Evolutionary conservation across 2,888 invertebrate genomes (phyloP), one percentile per base, ranked within the genome.

Genomic region (Lasioglossum villosulum): DNA sequence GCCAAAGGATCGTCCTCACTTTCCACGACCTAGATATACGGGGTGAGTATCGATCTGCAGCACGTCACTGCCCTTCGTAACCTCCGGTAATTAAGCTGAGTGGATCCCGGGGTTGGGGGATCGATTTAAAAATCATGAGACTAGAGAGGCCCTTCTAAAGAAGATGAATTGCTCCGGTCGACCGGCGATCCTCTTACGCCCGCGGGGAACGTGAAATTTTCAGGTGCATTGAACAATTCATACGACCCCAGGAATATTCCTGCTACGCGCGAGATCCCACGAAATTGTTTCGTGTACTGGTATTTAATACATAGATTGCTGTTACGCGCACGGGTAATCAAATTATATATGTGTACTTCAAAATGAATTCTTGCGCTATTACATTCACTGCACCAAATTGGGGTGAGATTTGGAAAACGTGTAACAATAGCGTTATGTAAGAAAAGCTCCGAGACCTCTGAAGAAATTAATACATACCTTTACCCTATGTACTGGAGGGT

Each of bases 11-110:
- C 79, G 95, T 96, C 87, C 94, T 97, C 75, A 96, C 96, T 0
- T 95, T 98, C 52, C 95, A 97, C 90, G 97, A 98, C 94, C 96
- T 97, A 86, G 96, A 97, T 84, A 96, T 97, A 91, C 96, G 97
- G 93, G 96, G 97, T 97, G 95, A 96, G 96, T 95, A 82, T 82
- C 78, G 66, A 80, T 75, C 72, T 30, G 39, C 14, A 10, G 27
- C 59, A 52, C 52, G 23, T 16, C 27, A 14, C 27, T 59, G 59
- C 59, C 27, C 59, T 59, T 59, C 59, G n/a, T 34, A 42, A 16
- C n/a, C 70, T 66, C n/a, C 12, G 16, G n/a, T 12, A 81, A 81
- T 83, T 75, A 73, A 68, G n/a, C 34, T 23, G 39, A 63, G 56
- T 66, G 73, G 76, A 78, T 71, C 45, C 52, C 30, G 45, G 3